Evolutionary conservation across 2,113 vertebrate species (phyloP).

Genomic region (Hippocampus mohnikei): DNA sequence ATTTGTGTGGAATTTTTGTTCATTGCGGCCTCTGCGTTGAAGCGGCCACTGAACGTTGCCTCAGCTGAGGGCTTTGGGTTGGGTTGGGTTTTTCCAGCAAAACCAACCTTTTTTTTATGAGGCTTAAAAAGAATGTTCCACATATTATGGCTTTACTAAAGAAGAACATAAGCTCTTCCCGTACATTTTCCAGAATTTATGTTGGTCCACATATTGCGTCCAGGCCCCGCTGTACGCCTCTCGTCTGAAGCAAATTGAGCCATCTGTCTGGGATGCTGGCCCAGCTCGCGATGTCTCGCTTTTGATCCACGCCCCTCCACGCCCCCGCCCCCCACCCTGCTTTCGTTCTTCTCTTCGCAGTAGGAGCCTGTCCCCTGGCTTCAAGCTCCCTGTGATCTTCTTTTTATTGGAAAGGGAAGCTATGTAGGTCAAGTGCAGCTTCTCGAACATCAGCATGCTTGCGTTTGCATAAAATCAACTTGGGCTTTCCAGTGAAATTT

Average conservation of each 20-base stretch:
- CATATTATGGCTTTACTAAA: constrained; percentile 22
- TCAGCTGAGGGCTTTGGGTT: constrained; percentile 30
- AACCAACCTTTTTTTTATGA: constrained; percentile 13
- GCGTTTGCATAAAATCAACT: constrained; percentile 62
- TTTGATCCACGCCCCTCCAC: constrained; percentile 7
- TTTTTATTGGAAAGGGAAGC: constrained; percentile 47
- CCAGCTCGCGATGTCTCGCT: constrained; percentile 12
- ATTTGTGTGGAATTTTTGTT: constrained; percentile 63
- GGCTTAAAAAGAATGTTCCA: constrained; percentile 47
- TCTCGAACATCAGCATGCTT: constrained; percentile 38
- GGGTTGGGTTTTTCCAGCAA: constrained; percentile 32
- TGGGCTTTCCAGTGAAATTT: constrained; percentile 18
- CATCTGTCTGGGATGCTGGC: neutral
- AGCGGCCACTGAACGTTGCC: constrained; percentile 30
- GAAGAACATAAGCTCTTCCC: constrained; percentile 31
- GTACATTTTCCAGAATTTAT: constrained; percentile 23
- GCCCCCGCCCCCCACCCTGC: constrained; percentile 17
- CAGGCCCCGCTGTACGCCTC: neutral
- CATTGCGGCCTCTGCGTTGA: constrained; percentile 35
- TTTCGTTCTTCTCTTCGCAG: constrained; percentile 17
- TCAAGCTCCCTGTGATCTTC: constrained; percentile 54
- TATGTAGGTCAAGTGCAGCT: constrained; percentile 70
- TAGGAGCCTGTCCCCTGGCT: constrained; percentile 32
- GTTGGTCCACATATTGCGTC: neutral
- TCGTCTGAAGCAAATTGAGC: neutral